Conservation (phyloP, 2,113 vertebrate genomes). For the Chiloscyllium plagiosum region DNA sequence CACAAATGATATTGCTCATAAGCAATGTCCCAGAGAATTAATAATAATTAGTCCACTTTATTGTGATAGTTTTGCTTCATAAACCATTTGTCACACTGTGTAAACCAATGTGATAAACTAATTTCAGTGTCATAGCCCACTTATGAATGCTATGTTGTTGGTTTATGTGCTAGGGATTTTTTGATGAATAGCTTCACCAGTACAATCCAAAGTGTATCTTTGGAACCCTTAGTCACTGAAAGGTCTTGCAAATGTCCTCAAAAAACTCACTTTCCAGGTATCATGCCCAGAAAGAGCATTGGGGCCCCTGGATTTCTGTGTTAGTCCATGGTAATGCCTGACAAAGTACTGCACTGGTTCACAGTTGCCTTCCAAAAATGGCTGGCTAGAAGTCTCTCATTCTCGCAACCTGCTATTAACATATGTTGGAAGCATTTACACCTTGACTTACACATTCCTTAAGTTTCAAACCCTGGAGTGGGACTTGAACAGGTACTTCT, state of each 20-base stretch:
- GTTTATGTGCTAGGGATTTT: neutral
- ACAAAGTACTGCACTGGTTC: too few species aligned
- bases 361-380: too few species aligned
- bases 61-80: neutral
- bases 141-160: neutral
- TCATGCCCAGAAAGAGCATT: too few species aligned
- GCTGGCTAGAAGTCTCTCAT: too few species aligned
- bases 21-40: neutral
- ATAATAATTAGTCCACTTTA: neutral
- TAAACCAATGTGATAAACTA: neutral
- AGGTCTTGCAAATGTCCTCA: neutral
- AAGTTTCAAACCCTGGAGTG: too few species aligned
- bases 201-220: neutral
- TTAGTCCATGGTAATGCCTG: too few species aligned
- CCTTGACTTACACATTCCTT: too few species aligned
- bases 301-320: too few species aligned
- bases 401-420: too few species aligned
- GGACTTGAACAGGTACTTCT: too few species aligned
- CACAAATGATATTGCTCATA: neutral
- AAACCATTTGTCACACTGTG: neutral
- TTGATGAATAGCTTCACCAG: neutral
- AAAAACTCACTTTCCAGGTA: too few species aligned
- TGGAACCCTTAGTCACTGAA: neutral
- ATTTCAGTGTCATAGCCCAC: neutral
- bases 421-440: too few species aligned